A percentile compares a stretch with the other conserved stretches of the same genome.
These are phyloP conservation scores for Dugesia japonica DNA, from an alignment of 2,888 invertebrate species.

Conservation along the genomic window DNA sequence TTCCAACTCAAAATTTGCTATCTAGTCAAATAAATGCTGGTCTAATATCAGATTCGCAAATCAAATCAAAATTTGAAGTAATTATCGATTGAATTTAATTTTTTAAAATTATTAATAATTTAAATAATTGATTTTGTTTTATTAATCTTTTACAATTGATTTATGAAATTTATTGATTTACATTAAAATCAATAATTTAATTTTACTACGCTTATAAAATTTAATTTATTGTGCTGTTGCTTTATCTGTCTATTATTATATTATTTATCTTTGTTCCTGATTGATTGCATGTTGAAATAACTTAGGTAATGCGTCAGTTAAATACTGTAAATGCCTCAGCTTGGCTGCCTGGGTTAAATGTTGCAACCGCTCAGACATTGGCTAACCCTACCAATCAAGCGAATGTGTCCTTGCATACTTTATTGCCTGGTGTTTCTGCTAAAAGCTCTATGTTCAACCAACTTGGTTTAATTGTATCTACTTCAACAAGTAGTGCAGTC, in stretches of 20 bases:
- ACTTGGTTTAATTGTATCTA: constrained; percentile 20
- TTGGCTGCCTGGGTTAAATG: constrained; percentile 16
- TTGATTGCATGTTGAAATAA: constrained; percentile 20
- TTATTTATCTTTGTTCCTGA: background rate
- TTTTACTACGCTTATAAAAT: background rate
- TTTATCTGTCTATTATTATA: background rate
- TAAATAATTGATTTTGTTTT: background rate
- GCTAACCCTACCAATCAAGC: constrained; percentile 13
- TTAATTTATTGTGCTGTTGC: background rate
- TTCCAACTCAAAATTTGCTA: background rate
- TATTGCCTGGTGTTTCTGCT: constrained; percentile 16
- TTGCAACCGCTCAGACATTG: constrained; percentile 4
- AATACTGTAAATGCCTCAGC: constrained; percentile 11
- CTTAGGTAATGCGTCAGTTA: constrained; percentile 16
- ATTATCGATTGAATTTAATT: background rate
- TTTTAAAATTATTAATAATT: background rate
- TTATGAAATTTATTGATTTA: background rate
- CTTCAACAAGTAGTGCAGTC: background rate
- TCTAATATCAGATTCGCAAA: background rate
- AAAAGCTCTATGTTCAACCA: constrained; percentile 12
- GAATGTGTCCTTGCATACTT: constrained; percentile 15
- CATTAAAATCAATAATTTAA: background rate
- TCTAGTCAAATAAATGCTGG: background rate
- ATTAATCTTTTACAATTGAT: background rate
- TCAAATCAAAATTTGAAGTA: background rate